phyloP scores from a whole-genome alignment of 2,888 invertebrate genomes.

The Lasioglossum leucozonium region DNA sequence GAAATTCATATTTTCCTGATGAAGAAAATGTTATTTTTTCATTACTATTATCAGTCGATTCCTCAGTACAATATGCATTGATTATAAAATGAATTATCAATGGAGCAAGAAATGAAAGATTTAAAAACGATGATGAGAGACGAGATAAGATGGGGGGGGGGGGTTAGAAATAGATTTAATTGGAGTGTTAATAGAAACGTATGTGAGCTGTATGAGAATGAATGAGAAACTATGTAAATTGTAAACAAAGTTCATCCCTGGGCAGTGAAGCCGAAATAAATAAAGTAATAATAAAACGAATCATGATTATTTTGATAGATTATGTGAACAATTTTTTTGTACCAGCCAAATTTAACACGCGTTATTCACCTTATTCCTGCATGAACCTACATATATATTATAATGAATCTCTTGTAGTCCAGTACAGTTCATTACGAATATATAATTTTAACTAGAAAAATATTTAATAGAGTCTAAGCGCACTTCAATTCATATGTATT shows the following conservation, averaged over 20 bases:
- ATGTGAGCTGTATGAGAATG: too few relatives aligned
- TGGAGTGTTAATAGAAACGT: too few relatives aligned
- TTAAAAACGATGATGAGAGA: too few relatives aligned
- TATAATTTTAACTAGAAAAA: conserved; percentile 30
- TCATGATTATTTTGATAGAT: conserved; percentile 11
- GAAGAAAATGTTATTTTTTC: conserved; percentile 11
- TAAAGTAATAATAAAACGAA: conserved; percentile 12
- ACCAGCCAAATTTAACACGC: conserved; percentile 27
- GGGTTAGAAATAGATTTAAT: too few relatives aligned
- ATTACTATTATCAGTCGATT: conserved; percentile 31
- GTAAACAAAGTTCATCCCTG: too few relatives aligned
- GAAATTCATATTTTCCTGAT: not conserved
- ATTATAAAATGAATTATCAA: conserved; percentile 33
- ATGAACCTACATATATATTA: conserved; percentile 1
- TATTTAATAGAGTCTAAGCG: conserved; percentile 23
- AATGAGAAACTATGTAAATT: too few relatives aligned
- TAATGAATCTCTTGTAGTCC: conserved; percentile 23
- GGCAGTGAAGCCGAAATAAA: too few relatives aligned
- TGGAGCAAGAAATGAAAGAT: too few relatives aligned
- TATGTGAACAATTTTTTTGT: conserved; percentile 24
- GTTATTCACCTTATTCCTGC: conserved; percentile 15
- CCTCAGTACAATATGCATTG: conserved; percentile 6
- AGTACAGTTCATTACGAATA: conserved; percentile 22
- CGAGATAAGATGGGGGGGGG: too few relatives aligned
- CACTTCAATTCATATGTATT: conserved; percentile 4